Evolutionary conservation across 2,113 vertebrate species (phyloP), one percentile per base, ranked within the genome.

Genomic region (Bostrychus sinensis): DNA sequence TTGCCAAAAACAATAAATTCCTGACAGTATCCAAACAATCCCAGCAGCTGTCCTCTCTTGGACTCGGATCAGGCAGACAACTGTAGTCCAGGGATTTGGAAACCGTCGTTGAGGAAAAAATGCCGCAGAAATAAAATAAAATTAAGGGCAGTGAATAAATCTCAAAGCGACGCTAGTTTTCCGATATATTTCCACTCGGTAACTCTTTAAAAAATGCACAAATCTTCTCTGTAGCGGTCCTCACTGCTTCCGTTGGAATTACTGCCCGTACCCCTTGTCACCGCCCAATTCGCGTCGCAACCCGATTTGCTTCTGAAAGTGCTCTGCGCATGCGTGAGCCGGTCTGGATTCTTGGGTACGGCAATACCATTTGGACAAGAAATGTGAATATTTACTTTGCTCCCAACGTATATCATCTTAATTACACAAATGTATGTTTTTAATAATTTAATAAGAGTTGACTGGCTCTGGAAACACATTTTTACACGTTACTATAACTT

Each of bases 71-170:
- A 34, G 64, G 30, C 50, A 30, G 2, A 34, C 43, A 79, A 89
- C 80, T 88, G 62, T 37, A 85, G 56, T 41, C 72, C 82, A 77
- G 85, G 80, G 90, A 56, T 87, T 84, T 32, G 55, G 66, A 25
- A 88, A 86, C 86, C 87, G 84, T 34, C 50, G 5, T n/a, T 1
- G 10, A 7, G 22, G 7, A 68, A 48, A 34, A 72, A 41, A 4
- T 10, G 4, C 36, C n/a, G n/a, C 5, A 42, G n/a, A 70, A 66
- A 45, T 2, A 3, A 10, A n/a, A 4, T 16, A 2, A 54, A 61
- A 62, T 50, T 19, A 42, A 37, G 37, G 19, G 34, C 1, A 19
- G 17, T 1, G 23, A 20, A 4, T 8, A 0, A 32, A 34, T 38
- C 32, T 19, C 25, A 65, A 30, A 55, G 16, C 53, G 25, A 37